Conservation (phyloP, 2,113 vertebrate species). For the Notothenia coriiceps region DNA sequence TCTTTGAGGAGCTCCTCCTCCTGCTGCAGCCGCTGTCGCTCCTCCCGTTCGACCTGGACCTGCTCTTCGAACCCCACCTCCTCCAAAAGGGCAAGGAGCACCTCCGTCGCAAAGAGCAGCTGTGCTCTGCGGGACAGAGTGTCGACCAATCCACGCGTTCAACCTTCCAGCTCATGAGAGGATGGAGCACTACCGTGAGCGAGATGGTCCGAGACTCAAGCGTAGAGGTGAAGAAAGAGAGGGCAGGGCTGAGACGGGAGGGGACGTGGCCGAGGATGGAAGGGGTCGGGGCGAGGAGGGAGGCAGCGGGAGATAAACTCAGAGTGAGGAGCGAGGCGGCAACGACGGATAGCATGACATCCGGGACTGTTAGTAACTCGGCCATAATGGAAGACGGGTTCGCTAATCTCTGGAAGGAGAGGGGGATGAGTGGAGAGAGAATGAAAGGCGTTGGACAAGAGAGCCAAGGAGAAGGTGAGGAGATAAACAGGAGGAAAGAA, state of each 20-base stretch:
- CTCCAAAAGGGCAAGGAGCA: slow-evolving; percentile 92
- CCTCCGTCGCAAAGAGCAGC: slow-evolving; percentile 91
- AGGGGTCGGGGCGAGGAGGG: slow-evolving; percentile 25
- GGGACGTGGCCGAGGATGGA: slow-evolving; percentile 72
- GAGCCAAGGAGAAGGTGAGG: slow-evolving; percentile 48
- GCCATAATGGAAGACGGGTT: slow-evolving; percentile 32
- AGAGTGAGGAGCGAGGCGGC: slow-evolving; percentile 27
- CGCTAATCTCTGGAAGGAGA: slow-evolving; percentile 53
- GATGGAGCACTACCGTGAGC: slow-evolving; percentile 76
- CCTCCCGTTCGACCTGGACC: slow-evolving; percentile 95
- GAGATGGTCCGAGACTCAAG: slow-evolving; percentile 61
- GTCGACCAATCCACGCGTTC: slow-evolving; percentile 90
- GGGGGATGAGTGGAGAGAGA: slow-evolving; percentile 42
- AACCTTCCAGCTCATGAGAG: slow-evolving; percentile 93
- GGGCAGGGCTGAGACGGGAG: slow-evolving; percentile 64
- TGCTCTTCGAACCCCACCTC: slow-evolving; percentile 92
- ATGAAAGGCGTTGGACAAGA: slow-evolving; percentile 68
- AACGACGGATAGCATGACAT: slow-evolving; percentile 3
- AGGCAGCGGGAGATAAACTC: slow-evolving; percentile 1
- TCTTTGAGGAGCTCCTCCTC: slow-evolving; percentile 94
- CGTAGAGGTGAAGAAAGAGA: slow-evolving; percentile 54
- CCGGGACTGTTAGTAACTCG: slow-evolving; percentile 5
- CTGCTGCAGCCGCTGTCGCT: slow-evolving; percentile 95
- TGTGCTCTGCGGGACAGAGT: slow-evolving; percentile 88
- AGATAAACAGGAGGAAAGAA: slow-evolving; percentile 60